These are phyloP conservation scores for Sceloporus tristichus DNA, from an alignment of 2,113 vertebrate genomes.

Conservation along the genomic window DNA sequence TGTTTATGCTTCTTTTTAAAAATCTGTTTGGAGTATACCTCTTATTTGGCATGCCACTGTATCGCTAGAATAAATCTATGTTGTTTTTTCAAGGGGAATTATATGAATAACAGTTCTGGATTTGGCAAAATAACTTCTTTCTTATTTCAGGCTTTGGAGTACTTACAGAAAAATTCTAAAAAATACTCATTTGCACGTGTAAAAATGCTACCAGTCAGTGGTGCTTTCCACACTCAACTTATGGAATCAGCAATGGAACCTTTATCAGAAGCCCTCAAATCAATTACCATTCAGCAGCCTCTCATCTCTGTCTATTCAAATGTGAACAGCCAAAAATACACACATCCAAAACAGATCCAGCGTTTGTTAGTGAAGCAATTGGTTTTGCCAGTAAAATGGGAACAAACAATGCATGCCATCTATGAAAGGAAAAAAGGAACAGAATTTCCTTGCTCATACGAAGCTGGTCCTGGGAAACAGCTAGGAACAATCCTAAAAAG, in stretches of 20 bases:
- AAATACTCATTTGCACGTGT: slow-evolving; percentile 81
- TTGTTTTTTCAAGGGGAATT: not conserved
- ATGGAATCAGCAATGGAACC: slow-evolving; percentile 87
- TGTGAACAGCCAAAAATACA: slow-evolving; percentile 86
- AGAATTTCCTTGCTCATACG: slow-evolving; percentile 88
- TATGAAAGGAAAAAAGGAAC: slow-evolving; percentile 84
- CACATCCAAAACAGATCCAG: slow-evolving; percentile 78
- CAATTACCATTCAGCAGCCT: slow-evolving; percentile 82
- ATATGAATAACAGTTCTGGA: not conserved
- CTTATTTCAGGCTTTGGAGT: slow-evolving; percentile 86
- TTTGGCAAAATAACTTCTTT: not conserved
- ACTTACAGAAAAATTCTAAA: slow-evolving; percentile 87
- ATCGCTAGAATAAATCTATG: not conserved
- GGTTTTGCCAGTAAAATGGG: slow-evolving; percentile 92
- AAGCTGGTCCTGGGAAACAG: slow-evolving; percentile 91
- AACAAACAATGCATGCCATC: slow-evolving; percentile 92
- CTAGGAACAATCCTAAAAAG: slow-evolving; percentile 86
- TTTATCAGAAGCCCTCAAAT: slow-evolving; percentile 80
- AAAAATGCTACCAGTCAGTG: slow-evolving; percentile 87
- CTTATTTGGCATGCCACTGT: not conserved
- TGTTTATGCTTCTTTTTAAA: not conserved
- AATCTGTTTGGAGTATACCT: not conserved
- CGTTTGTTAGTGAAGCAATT: slow-evolving; percentile 88
- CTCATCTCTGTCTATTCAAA: slow-evolving; percentile 90
- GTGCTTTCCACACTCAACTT: slow-evolving; percentile 92